Base-by-base conservation (phyloP, 2,113 vertebrate species). In the Bubalus kerabau region DNA sequence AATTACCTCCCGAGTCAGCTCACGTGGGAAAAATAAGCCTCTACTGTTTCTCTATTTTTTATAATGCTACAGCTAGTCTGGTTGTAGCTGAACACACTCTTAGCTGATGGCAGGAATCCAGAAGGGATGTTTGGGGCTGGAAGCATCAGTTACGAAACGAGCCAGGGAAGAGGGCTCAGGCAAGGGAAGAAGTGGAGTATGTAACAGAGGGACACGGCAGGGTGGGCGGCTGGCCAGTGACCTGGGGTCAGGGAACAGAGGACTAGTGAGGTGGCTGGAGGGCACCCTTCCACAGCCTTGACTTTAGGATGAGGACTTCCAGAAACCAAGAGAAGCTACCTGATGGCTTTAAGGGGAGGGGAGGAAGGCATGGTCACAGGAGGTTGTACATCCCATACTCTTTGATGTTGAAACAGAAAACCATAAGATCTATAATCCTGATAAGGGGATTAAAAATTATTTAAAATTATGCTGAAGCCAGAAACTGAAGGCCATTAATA, bases 391-490 rank as follows among this genome's bases (percentile, higher is more conserved):
- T 24, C 30, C 48, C 50, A 80, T 57, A 26, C 54, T 87, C 74
- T 83, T 43, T 48, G 57, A 91, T 50, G 21, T 14, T 60, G 84
- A 87, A 92, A 28, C 32, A 14, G 80, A 83, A 89, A 91, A 40
- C 50, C 32, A 5, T 14, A 84, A 94, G 24, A n/a, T 43, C 78
- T 76, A 15, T 59, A 11, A 64, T 43, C 95, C 56, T 90, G 24
- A 60, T 59, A 59, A 14, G 10, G n/a, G 43, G 84, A 40, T 54
- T 91, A 78, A 84, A 92, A 83, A 23, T 54, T 62, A 24, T 74
- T 96, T 84, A 91, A 62, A 95, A 94, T 92, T 56, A 93, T 30
- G 64, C 76, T 30, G 74, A 90, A 28, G 54, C 28, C 76, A 86
- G 93, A 97, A 71, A 94, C 19, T 89, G 5, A 74, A 60, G 86